These are phyloP conservation scores for Perodicticus potto DNA, from an alignment of 2,797 vertebrate species.

Conservation along the genomic window DNA sequence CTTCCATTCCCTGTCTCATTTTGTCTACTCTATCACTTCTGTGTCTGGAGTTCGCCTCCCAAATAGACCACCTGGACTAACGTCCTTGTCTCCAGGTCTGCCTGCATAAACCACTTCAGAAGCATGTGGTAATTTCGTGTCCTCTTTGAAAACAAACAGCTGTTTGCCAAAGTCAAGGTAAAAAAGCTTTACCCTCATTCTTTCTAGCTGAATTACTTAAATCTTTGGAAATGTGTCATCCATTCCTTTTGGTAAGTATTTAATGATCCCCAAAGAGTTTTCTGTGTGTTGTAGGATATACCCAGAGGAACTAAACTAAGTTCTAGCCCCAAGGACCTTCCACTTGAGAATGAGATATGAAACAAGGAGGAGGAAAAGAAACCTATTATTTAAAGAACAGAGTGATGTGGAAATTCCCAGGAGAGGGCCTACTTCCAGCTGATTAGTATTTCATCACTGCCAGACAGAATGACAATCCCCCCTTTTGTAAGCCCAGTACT, in stretches of 20 bases:
- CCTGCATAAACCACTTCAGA: not conserved
- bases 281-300: not conserved
- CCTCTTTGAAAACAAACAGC: not conserved
- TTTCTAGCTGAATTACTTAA: not conserved
- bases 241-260: not conserved
- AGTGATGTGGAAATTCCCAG: not conserved
- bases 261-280: not conserved
- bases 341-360: not conserved
- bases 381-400: not conserved
- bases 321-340: not conserved
- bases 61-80: not conserved
- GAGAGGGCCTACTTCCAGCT: not conserved
- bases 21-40: not conserved
- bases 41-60: not conserved
- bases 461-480: not conserved
- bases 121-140: not conserved
- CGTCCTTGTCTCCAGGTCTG: not conserved
- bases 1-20: not conserved
- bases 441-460: not conserved
- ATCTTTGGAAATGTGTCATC: not conserved
- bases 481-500: too few relatives aligned
- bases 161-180: conserved; percentile 28
- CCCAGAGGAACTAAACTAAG: not conserved
- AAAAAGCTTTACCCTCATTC: not conserved
- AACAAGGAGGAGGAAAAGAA: not conserved